These are phyloP conservation scores for Spialia ferax DNA, from an alignment of 2,888 invertebrate genomes.

Conservation along the genomic window DNA sequence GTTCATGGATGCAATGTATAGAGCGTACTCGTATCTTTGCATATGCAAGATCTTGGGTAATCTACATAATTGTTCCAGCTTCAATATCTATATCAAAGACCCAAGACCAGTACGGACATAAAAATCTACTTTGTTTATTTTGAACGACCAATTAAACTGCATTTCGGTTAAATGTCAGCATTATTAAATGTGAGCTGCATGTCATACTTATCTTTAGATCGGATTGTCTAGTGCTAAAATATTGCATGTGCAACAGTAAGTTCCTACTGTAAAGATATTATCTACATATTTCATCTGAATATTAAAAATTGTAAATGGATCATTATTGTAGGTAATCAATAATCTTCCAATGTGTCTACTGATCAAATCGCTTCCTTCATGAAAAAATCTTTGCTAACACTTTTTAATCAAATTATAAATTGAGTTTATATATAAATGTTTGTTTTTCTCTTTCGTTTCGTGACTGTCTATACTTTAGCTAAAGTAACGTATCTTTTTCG, in stretches of 20 bases:
- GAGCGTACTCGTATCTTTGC: slow-evolving; percentile 26
- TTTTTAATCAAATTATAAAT: neutral
- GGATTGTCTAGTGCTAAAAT: slow-evolving; percentile 8
- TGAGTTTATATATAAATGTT: neutral
- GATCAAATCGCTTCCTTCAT: slow-evolving; percentile 21
- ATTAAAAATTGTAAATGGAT: slow-evolving; percentile 5
- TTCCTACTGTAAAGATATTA: slow-evolving; percentile 19
- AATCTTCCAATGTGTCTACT: slow-evolving; percentile 9
- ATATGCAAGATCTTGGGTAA: slow-evolving; percentile 28
- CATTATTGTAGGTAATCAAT: slow-evolving; percentile 12
- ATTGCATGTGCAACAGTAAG: slow-evolving; percentile 5
- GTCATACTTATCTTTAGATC: slow-evolving; percentile 41
- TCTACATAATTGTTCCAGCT: slow-evolving; percentile 24
- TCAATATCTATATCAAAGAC: slow-evolving; percentile 14
- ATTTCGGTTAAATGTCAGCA: slow-evolving; percentile 43
- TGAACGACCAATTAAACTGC: slow-evolving; percentile 17
- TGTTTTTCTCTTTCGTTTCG: no score
- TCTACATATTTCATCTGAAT: slow-evolving; percentile 9
- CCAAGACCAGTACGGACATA: slow-evolving; percentile 18
- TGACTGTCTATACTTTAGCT: no score
- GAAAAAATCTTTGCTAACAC: neutral
- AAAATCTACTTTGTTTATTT: slow-evolving; percentile 16
- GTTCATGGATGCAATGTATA: slow-evolving; percentile 28
- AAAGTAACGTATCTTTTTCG: no score
- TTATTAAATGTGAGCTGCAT: slow-evolving; percentile 38